Conservation (phyloP, 2,113 vertebrate genomes). For the Lophura nycthemera region DNA sequence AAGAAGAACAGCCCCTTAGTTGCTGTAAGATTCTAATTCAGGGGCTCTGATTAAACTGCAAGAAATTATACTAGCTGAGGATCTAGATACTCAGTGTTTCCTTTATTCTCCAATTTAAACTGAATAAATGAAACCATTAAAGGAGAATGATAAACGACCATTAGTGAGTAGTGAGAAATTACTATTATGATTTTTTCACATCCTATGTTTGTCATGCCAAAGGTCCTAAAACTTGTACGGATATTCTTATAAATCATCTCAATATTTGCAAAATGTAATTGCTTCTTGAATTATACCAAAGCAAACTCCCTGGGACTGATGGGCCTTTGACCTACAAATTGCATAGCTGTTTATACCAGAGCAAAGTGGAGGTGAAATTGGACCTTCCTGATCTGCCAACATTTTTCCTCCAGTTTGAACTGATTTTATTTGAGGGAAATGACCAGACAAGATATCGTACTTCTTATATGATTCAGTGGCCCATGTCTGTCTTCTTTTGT, state of each 20-base stretch:
- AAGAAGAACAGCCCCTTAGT: not conserved
- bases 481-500: not conserved
- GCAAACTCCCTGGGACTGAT: not conserved
- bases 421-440: not conserved
- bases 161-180: not conserved
- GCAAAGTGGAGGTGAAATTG: not conserved
- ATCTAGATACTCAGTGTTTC: not conserved
- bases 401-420: conserved; percentile 14
- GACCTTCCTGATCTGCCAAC: conserved; percentile 29
- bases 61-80: not conserved
- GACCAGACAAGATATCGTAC: not conserved
- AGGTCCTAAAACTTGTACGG: not conserved
- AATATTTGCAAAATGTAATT: conserved; percentile 30
- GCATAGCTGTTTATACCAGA: not conserved
- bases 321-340: conserved; percentile 38
- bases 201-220: not conserved
- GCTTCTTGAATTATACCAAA: conserved; percentile 42
- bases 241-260: conserved; percentile 25
- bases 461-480: not conserved
- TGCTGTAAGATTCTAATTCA: not conserved
- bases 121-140: not conserved
- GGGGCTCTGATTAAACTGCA: not conserved
- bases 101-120: not conserved
- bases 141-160: not conserved
- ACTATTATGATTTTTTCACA: not conserved